phyloP scores from a whole-genome alignment of 2,113 vertebrate genomes.

The Cacatua alba region DNA sequence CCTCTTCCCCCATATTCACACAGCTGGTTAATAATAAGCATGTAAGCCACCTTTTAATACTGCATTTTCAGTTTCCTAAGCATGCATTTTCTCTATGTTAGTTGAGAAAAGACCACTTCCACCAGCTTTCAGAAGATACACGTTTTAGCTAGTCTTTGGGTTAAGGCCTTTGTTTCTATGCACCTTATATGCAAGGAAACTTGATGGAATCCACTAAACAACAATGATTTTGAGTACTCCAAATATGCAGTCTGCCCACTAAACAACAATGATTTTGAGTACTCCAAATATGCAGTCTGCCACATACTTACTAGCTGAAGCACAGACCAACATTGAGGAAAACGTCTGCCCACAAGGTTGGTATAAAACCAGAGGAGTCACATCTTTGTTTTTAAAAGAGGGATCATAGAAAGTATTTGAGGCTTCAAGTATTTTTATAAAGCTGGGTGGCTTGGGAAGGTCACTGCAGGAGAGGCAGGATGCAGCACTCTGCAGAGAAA shows the following conservation, averaged over 20 bases:
- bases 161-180: neutral
- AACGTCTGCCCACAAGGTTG: neutral
- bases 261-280: neutral
- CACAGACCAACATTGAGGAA: neutral
- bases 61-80: neutral
- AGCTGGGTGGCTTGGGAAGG: neutral
- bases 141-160: neutral
- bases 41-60: neutral
- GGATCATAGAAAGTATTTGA: neutral
- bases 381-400: neutral
- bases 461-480: fast-evolving
- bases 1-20: neutral
- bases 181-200: neutral
- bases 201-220: neutral
- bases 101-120: neutral
- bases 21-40: neutral
- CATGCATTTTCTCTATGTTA: neutral
- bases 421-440: neutral
- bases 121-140: neutral
- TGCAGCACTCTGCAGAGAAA: neutral
- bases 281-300: neutral
- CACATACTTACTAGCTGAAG: neutral
- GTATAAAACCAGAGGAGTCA: neutral
- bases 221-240: neutral
- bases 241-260: neutral